Evolutionary conservation across 2,113 vertebrate species (phyloP).

Genomic region (Osmerus eperlanus): DNA sequence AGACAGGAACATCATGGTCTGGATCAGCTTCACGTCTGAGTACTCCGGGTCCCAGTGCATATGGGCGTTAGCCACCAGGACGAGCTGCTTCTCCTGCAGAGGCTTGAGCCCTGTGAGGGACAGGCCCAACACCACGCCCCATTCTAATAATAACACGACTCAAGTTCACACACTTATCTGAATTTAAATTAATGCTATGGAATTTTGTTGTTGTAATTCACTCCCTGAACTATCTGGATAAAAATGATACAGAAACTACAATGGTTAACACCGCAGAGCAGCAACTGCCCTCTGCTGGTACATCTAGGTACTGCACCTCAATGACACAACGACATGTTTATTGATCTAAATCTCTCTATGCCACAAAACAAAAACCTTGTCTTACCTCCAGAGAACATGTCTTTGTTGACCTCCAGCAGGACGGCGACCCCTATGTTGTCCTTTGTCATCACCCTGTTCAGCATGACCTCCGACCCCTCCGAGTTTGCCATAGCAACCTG

Average conservation of each 20-base stretch:
- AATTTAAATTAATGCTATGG: no score
- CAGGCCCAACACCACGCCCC: no score
- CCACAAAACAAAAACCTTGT: not conserved
- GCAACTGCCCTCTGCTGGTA: conserved; percentile 34
- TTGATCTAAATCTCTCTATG: not conserved
- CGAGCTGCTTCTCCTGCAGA: conserved; percentile 84
- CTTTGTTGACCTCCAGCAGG: conserved; percentile 91
- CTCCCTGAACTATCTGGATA: no score
- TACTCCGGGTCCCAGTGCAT: conserved; percentile 99
- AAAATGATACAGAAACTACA: no score
- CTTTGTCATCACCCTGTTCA: conserved; percentile 99
- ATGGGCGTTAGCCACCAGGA: conserved; percentile 95
- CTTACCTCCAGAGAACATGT: conserved; percentile 85
- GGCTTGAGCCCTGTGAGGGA: conserved; percentile 78
- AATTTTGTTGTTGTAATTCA: no score
- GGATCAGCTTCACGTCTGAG: conserved; percentile 96
- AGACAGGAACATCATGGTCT: conserved; percentile 99
- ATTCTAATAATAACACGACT: no score
- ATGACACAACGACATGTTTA: not conserved
- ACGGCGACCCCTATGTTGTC: conserved; percentile 97
- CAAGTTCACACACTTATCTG: no score
- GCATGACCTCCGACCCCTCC: conserved; percentile 96
- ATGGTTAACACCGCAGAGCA: not conserved
- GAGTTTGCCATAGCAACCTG: conserved; percentile 99
- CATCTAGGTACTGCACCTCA: not conserved